These are phyloP conservation scores for Heterodera filipjevi DNA, from an alignment of 2,888 invertebrate genomes.

Conservation along the genomic window DNA sequence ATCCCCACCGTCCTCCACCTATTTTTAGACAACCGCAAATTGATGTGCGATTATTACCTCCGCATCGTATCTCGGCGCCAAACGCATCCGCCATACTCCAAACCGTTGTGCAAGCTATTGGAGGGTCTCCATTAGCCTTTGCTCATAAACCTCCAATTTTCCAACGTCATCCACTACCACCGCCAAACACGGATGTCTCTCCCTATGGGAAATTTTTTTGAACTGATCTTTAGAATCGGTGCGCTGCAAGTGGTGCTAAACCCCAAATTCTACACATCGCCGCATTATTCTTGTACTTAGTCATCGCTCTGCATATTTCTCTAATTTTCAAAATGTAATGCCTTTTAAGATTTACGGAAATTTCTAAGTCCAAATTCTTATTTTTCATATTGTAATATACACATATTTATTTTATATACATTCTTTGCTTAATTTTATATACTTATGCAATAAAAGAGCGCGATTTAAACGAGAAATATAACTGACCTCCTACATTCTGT, in stretches of 20 bases:
- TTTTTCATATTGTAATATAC: neutral
- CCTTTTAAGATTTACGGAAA: neutral
- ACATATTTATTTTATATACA: neutral
- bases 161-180: neutral
- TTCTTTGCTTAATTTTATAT: neutral
- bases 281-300: neutral
- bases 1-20: neutral
- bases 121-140: neutral
- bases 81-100: conserved; percentile 12
- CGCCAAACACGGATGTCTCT: neutral
- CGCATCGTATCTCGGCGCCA: neutral
- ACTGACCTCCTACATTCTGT: no score
- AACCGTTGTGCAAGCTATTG: conserved; percentile 28
- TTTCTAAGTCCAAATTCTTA: conserved; percentile 3
- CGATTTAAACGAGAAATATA: neutral
- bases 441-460: neutral
- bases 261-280: neutral
- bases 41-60: neutral
- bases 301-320: conserved; percentile 2
- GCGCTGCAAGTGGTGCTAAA: neutral
- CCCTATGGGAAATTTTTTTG: conserved; percentile 27
- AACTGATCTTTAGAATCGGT: neutral
- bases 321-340: neutral
- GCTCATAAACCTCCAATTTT: neutral
- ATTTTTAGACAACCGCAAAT: neutral